Conservation (phyloP, 2,797 vertebrate species). For the Scarus forsteni region DNA sequence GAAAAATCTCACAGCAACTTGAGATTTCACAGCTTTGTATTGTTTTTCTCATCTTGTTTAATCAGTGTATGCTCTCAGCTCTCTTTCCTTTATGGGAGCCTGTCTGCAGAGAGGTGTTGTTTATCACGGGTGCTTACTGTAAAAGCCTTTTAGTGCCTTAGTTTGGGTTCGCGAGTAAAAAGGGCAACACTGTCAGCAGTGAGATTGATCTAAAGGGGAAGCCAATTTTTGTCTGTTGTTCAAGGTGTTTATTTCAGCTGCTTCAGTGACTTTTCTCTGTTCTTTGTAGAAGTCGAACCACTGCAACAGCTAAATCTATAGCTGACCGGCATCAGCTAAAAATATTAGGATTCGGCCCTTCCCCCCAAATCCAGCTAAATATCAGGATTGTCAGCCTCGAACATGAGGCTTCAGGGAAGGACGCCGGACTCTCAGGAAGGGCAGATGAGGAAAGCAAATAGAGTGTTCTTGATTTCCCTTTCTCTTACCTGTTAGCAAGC, state of each 20-base stretch:
- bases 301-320: conserved; percentile 63
- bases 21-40: conserved; percentile 20
- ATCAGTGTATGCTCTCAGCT: conserved; percentile 41
- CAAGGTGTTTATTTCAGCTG: conserved; percentile 68
- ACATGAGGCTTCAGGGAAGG: conserved; percentile 49
- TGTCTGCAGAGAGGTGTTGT: conserved; percentile 53
- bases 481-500: conserved; percentile 76
- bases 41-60: conserved; percentile 57
- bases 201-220: conserved; percentile 69
- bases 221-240: conserved; percentile 64
- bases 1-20: conserved; percentile 5
- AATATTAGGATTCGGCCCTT: conserved; percentile 63
- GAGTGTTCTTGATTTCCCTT: conserved; percentile 63
- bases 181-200: conserved; percentile 63
- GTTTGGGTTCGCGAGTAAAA: conserved; percentile 68
- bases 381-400: conserved; percentile 73
- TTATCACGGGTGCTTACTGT: conserved; percentile 75
- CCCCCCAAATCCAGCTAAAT: conserved; percentile 71
- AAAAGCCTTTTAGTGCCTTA: conserved; percentile 75
- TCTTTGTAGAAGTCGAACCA: conserved; percentile 59
- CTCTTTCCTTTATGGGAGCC: conserved; percentile 61
- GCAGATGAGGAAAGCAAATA: conserved; percentile 62
- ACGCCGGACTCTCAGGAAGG: conserved; percentile 55
- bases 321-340: conserved; percentile 58
- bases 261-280: conserved; percentile 50